These are phyloP conservation scores for Eupithecia centaureata DNA, from an alignment of 2,888 invertebrate genomes.

Conservation along the genomic window DNA sequence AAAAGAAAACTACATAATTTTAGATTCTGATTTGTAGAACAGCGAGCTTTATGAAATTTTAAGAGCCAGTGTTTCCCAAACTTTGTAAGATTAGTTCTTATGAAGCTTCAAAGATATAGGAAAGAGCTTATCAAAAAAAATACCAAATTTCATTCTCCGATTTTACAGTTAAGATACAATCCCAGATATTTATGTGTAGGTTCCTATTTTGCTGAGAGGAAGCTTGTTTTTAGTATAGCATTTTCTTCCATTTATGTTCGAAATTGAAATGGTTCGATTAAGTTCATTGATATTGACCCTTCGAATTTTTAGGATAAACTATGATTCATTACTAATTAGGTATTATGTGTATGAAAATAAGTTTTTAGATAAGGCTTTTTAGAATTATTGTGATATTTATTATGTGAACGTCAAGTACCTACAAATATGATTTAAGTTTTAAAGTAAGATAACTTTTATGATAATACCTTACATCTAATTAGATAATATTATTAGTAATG, in stretches of 20 bases:
- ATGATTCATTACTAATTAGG: not conserved
- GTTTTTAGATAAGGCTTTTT: not conserved
- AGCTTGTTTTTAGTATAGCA: too few species aligned
- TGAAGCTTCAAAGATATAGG: too few species aligned
- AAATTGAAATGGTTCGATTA: too few species aligned
- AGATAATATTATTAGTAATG: not conserved
- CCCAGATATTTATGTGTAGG: too few species aligned
- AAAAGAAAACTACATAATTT: not conserved
- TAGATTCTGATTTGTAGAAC: not conserved
- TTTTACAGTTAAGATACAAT: too few species aligned
- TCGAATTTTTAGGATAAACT: not conserved
- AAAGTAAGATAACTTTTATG: not conserved
- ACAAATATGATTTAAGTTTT: not conserved
- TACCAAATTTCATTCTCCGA: too few species aligned
- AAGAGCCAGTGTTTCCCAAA: slow-evolving; percentile 18
- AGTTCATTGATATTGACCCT: too few species aligned
- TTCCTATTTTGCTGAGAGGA: too few species aligned
- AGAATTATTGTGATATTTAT: slow-evolving; percentile 14
- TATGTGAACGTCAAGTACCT: not conserved
- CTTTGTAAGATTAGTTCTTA: not conserved
- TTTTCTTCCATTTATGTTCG: too few species aligned
- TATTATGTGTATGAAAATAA: not conserved
- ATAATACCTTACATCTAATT: not conserved
- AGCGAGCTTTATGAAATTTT: not conserved
- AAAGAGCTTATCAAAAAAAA: too few species aligned